phyloP scores from a whole-genome alignment of 2,888 invertebrate genomes.

The Microctonus aethiopoides region DNA sequence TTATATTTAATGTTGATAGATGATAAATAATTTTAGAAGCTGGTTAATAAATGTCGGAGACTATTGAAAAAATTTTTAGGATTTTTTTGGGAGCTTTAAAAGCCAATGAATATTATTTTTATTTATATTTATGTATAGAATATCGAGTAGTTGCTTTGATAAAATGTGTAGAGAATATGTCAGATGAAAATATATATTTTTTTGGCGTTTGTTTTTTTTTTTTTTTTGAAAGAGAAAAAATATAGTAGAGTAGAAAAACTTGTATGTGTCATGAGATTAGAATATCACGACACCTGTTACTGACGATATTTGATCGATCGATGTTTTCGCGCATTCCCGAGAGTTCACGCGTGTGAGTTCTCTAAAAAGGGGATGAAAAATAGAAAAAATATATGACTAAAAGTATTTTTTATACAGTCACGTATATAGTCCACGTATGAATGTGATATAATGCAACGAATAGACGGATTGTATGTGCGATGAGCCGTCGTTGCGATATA shows the following conservation, averaged over 20 bases:
- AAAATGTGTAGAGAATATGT: no score
- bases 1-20: no score
- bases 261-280: conserved; percentile 56
- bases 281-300: conserved; percentile 57
- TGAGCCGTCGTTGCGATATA: conserved; percentile 45
- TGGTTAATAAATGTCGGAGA: no score
- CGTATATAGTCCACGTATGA: conserved; percentile 16
- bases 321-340: conserved; percentile 33
- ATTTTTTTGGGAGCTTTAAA: not conserved
- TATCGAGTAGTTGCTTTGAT: not conserved
- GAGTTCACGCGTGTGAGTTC: conserved; percentile 21
- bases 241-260: conserved; percentile 63
- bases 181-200: no score
- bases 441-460: conserved; percentile 3
- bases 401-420: conserved; percentile 18
- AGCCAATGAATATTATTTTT: not conserved
- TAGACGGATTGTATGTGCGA: conserved; percentile 28
- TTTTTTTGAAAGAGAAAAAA: conserved; percentile 31
- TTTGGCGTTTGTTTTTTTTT: no score
- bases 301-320: conserved; percentile 63
- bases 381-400: conserved; percentile 47
- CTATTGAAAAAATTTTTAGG: not conserved
- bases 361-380: conserved; percentile 24
- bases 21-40: no score
- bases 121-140: not conserved